phyloP scores from a whole-genome alignment of 2,797 vertebrate genomes.

The Amphiprion clarkii region DNA sequence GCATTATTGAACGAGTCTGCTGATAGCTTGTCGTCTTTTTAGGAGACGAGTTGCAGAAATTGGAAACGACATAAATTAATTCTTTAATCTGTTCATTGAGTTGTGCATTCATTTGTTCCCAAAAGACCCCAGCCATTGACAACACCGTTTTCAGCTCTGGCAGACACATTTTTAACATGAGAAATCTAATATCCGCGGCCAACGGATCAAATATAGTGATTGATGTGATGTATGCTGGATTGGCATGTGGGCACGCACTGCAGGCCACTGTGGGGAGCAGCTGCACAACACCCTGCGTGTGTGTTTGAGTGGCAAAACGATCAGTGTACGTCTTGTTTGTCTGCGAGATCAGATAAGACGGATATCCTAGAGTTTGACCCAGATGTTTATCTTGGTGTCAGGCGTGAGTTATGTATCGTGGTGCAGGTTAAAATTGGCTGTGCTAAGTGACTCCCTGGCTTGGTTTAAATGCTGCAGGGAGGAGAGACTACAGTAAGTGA shows the following conservation, averaged over 20 bases:
- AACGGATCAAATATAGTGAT: conserved; percentile 12
- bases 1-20: conserved; percentile 25
- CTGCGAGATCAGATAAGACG: conserved; percentile 64
- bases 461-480: conserved; percentile 56
- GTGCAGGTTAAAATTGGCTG: conserved; percentile 66
- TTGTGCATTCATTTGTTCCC: conserved; percentile 12
- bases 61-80: conserved; percentile 16
- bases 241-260: conserved; percentile 35
- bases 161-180: background rate
- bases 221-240: conserved; percentile 25
- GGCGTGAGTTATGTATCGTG: conserved; percentile 59
- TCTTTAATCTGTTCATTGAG: conserved; percentile 35
- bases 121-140: conserved; percentile 5
- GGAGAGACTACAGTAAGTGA: conserved; percentile 17
- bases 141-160: background rate
- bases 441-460: conserved; percentile 63
- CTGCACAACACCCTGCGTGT: conserved; percentile 14
- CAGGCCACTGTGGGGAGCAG: conserved; percentile 32
- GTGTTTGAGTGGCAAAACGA: conserved; percentile 33
- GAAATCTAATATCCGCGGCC: background rate
- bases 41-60: conserved; percentile 7
- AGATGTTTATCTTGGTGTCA: conserved; percentile 74
- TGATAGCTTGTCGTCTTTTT: conserved; percentile 21
- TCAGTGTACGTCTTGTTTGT: conserved; percentile 63
- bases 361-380: conserved; percentile 67